Conservation (phyloP, 1,140 invertebrate species). For the Drosophila paulistorum region DNA sequence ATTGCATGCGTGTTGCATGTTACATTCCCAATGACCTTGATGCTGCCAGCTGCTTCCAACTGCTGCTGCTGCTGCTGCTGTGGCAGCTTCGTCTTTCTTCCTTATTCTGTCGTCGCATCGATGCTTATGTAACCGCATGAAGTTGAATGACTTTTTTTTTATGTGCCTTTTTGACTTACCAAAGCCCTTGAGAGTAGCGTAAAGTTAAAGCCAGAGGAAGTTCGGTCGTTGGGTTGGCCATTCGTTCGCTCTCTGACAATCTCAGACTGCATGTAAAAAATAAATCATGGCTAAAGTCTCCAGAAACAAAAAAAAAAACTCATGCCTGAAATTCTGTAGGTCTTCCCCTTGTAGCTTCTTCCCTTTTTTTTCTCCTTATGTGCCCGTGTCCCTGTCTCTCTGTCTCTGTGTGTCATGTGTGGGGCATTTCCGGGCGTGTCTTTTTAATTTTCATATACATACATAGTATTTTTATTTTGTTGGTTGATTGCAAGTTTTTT, state of each 20-base stretch:
- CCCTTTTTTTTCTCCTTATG: background rate
- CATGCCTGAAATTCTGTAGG: slow-evolving; percentile 7
- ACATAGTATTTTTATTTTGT: background rate
- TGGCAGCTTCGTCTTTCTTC: slow-evolving; percentile 28
- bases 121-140: slow-evolving; percentile 62
- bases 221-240: background rate
- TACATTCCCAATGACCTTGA: slow-evolving; percentile 61
- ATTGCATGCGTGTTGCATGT: slow-evolving; percentile 43
- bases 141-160: slow-evolving; percentile 66
- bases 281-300: slow-evolving; percentile 60
- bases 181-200: slow-evolving; percentile 35
- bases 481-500: slow-evolving; percentile 11
- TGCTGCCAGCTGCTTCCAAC: slow-evolving; percentile 20
- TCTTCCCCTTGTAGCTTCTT: background rate
- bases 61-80: slow-evolving; percentile 7
- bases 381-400: background rate
- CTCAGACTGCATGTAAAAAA: slow-evolving; percentile 25
- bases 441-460: slow-evolving; percentile 18
- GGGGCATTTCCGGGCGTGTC: slow-evolving; percentile 35
- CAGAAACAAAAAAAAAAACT: background rate
- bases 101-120: slow-evolving; percentile 40
- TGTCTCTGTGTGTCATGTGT: slow-evolving; percentile 20
- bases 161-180: slow-evolving; percentile 1
- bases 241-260: slow-evolving; percentile 5
- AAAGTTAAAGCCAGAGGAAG: background rate